phyloP scores from a whole-genome alignment of 2,113 vertebrate genomes.

The Forbesichthys agassizii region DNA sequence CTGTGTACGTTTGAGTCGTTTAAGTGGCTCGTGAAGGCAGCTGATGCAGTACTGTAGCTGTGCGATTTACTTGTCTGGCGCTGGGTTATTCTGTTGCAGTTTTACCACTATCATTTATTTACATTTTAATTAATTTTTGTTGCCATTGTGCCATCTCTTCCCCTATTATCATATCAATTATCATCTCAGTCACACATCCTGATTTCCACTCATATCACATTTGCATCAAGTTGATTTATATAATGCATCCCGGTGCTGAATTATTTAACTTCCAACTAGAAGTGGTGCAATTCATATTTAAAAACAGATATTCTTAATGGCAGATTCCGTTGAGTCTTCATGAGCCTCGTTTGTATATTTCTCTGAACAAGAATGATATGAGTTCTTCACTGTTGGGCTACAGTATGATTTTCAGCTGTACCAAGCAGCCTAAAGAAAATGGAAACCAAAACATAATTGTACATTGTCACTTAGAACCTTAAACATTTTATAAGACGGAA shows the following conservation, averaged over 20 bases:
- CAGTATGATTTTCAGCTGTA: too few relatives aligned
- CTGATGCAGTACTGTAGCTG: slow-evolving; percentile 4
- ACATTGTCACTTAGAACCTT: too few relatives aligned
- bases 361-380: slow-evolving; percentile 18
- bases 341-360: slow-evolving; percentile 20
- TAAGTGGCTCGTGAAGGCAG: neutral
- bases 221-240: slow-evolving; percentile 68
- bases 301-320: slow-evolving; percentile 77
- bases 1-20: neutral
- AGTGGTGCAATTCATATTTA: slow-evolving; percentile 75
- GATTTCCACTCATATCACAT: slow-evolving; percentile 75
- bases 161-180: slow-evolving; percentile 80
- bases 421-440: too few relatives aligned
- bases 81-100: slow-evolving; percentile 53
- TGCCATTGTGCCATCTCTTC: slow-evolving; percentile 66
- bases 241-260: slow-evolving; percentile 75
- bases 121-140: slow-evolving; percentile 75
- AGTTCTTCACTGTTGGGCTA: neutral
- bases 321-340: slow-evolving; percentile 60
- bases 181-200: slow-evolving; percentile 74
- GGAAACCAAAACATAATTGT: too few relatives aligned
- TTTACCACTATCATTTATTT: slow-evolving; percentile 77
- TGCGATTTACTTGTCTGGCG: slow-evolving; percentile 11
- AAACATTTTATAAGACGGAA: neutral
- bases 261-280: slow-evolving; percentile 77